phyloP scores from a whole-genome alignment of 2,888 invertebrate genomes.

The Sphinx pinastri region DNA sequence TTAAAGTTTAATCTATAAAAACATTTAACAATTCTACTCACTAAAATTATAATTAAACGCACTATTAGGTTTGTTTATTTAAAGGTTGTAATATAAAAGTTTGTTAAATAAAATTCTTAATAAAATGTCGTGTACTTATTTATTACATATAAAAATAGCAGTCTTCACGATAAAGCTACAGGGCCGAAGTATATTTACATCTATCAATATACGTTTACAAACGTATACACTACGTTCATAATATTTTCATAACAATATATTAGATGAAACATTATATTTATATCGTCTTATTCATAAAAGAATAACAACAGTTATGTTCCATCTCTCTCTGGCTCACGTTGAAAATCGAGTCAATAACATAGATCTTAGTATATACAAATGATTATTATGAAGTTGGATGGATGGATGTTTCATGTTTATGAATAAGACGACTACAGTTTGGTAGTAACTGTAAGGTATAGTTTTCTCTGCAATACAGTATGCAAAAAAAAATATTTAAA shows the following conservation, averaged over 20 bases:
- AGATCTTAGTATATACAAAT: background rate
- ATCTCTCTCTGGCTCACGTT: too few species aligned
- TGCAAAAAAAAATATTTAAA: background rate
- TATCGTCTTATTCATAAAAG: too few species aligned
- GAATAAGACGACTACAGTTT: background rate
- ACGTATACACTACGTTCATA: background rate
- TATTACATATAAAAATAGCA: slow-evolving; percentile 60
- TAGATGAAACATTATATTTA: background rate
- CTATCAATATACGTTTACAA: background rate
- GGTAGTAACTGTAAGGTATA: background rate
- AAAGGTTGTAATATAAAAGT: slow-evolving; percentile 57
- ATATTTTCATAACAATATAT: background rate
- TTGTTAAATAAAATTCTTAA: slow-evolving; percentile 76
- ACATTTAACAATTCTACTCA: slow-evolving; percentile 41
- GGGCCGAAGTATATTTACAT: slow-evolving; percentile 15
- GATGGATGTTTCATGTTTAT: background rate
- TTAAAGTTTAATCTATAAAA: slow-evolving; percentile 30
- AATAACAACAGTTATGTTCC: too few species aligned
- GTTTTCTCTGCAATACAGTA: background rate
- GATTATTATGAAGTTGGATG: background rate
- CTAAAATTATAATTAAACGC: slow-evolving; percentile 64
- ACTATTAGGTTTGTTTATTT: slow-evolving; percentile 61
- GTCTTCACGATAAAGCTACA: slow-evolving; percentile 48
- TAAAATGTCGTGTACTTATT: slow-evolving; percentile 54
- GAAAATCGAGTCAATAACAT: too few species aligned